Conservation (phyloP, 2,888 invertebrate species). For the Tridacna crocea region DNA sequence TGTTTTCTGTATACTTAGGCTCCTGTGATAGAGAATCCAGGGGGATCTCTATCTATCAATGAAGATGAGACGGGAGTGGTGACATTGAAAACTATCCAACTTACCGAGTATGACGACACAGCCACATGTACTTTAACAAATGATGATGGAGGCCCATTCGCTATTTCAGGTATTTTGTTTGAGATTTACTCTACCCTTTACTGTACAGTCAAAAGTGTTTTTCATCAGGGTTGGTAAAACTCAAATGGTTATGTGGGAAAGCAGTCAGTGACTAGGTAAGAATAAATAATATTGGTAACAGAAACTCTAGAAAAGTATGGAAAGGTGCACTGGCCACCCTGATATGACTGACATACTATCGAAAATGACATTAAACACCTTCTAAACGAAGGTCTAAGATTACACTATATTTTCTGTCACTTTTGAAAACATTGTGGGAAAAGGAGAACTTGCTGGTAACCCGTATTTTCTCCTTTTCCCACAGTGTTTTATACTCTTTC, state of each 20-base stretch:
- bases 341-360: too few relatives aligned
- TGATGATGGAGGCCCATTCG: conserved; percentile 49
- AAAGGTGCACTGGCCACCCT: too few relatives aligned
- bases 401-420: too few relatives aligned
- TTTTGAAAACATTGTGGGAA: neutral
- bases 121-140: conserved; percentile 35
- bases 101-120: conserved; percentile 37
- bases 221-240: too few relatives aligned
- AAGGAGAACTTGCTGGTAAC: neutral
- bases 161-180: conserved; percentile 24
- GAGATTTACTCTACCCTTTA: neutral
- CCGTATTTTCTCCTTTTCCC: neutral
- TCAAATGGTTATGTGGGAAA: too few relatives aligned
- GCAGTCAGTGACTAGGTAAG: too few relatives aligned
- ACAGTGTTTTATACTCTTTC: neutral
- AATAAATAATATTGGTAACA: too few relatives aligned
- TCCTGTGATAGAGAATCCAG: conserved; percentile 36
- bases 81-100: conserved; percentile 29
- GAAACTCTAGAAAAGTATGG: too few relatives aligned
- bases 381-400: too few relatives aligned
- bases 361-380: too few relatives aligned
- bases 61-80: conserved; percentile 23
- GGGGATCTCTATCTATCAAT: conserved; percentile 27
- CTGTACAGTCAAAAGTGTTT: too few relatives aligned
- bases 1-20: conserved; percentile 19